Conservation (phyloP, 2,888 invertebrate species). For the Plagiodera versicolora region DNA sequence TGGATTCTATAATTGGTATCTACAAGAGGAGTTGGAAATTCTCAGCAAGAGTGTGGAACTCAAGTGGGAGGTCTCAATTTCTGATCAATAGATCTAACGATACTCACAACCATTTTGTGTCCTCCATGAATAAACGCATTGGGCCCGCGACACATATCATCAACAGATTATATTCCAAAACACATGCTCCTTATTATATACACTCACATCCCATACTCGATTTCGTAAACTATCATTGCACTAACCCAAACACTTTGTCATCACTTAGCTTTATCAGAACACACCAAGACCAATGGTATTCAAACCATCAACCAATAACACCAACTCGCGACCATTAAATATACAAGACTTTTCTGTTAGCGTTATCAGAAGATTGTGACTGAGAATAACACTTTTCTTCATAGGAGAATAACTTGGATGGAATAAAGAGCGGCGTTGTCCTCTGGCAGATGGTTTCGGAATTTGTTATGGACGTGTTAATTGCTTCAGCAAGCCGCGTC, state of each 20-base stretch:
- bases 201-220: slow-evolving; percentile 15
- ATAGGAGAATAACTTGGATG: slow-evolving; percentile 41
- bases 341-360: slow-evolving; percentile 32
- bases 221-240: slow-evolving; percentile 38
- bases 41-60: too few species aligned
- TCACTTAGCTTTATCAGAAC: slow-evolving; percentile 27
- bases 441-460: slow-evolving; percentile 49
- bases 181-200: slow-evolving; percentile 8
- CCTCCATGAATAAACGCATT: too few species aligned
- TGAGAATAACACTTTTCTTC: slow-evolving; percentile 35
- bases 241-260: slow-evolving; percentile 35
- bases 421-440: slow-evolving; percentile 42
- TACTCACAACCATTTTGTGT: slow-evolving; percentile 28
- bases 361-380: slow-evolving; percentile 43
- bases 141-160: slow-evolving; percentile 3
- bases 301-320: slow-evolving; percentile 9
- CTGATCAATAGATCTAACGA: too few species aligned
- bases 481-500: slow-evolving; percentile 48
- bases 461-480: slow-evolving; percentile 55
- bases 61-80: too few species aligned
- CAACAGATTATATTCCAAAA: slow-evolving; percentile 9
- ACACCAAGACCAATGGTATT: slow-evolving; percentile 31
- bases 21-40: too few species aligned
- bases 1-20: too few species aligned
- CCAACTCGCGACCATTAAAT: slow-evolving; percentile 13